Percentiles rank a stretch among this genome's conserved stretches.
phyloP scores from a whole-genome alignment of 53 echinoderm and acorn worm genomes.

The Paelopatides confundens region DNA sequence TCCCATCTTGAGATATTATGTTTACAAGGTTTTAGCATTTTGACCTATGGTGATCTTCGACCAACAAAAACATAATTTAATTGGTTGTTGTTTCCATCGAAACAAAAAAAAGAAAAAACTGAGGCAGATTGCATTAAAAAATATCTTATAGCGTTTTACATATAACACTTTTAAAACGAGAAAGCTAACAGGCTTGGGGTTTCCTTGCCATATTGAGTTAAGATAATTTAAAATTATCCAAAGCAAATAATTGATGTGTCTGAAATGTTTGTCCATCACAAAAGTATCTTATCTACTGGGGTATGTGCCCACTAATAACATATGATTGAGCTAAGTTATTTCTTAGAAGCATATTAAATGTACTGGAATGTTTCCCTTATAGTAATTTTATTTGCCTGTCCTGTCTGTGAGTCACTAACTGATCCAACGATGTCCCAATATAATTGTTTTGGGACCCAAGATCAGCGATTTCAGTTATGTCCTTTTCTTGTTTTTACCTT shows the following conservation, averaged over 20 bases:
- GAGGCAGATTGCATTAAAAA: no score
- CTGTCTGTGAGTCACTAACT: not conserved
- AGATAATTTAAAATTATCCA: no score
- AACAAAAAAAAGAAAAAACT: no score
- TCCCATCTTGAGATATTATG: no score
- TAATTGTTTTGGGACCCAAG: not conserved
- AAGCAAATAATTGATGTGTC: not conserved
- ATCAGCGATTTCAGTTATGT: not conserved
- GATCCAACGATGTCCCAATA: not conserved
- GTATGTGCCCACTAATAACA: not conserved
- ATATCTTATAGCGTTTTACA: no score
- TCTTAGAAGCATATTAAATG: not conserved
- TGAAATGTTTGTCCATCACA: not conserved
- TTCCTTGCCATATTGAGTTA: no score
- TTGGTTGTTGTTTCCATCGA: no score
- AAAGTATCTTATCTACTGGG: not conserved
- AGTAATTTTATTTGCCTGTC: not conserved
- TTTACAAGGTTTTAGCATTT: no score
- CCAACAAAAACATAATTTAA: no score
- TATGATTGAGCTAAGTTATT: not conserved
- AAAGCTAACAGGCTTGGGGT: no score
- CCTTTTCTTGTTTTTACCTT: slow-evolving; percentile 7
- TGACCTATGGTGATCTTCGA: no score
- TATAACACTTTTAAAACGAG: no score
- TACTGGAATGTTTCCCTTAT: not conserved